phyloP scores from a whole-genome alignment of 1,140 invertebrate species.

The Rhopalosiphum maidis region DNA sequence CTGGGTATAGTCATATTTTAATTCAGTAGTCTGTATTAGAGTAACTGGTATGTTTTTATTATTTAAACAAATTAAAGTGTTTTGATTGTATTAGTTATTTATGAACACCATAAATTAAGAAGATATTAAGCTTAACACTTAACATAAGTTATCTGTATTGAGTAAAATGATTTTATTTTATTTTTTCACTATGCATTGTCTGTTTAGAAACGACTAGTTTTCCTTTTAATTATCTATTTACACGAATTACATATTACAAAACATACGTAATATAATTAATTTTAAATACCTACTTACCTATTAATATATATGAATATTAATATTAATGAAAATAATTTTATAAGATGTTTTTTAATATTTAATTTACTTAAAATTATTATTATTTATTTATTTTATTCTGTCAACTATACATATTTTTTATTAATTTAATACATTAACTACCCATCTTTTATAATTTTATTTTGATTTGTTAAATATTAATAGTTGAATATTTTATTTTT shows the following conservation, averaged over 20 bases:
- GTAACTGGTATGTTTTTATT: background rate
- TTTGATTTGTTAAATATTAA: slow-evolving; percentile 14
- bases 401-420: background rate
- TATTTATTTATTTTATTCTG: background rate
- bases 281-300: background rate
- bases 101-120: background rate
- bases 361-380: background rate
- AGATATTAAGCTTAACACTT: background rate
- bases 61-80: background rate
- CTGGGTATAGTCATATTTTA: background rate
- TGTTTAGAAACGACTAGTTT: background rate
- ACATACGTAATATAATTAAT: background rate
- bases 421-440: background rate
- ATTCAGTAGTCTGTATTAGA: background rate
- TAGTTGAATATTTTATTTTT: slow-evolving; percentile 9
- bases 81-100: background rate
- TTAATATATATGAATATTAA: background rate
- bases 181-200: background rate
- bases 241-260: background rate
- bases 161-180: background rate
- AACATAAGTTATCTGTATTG: background rate
- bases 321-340: background rate
- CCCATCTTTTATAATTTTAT: background rate
- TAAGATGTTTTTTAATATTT: background rate
- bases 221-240: background rate